These are phyloP conservation scores for Lycocerus yunnanus DNA, from an alignment of 2,888 invertebrate species.

Conservation along the genomic window DNA sequence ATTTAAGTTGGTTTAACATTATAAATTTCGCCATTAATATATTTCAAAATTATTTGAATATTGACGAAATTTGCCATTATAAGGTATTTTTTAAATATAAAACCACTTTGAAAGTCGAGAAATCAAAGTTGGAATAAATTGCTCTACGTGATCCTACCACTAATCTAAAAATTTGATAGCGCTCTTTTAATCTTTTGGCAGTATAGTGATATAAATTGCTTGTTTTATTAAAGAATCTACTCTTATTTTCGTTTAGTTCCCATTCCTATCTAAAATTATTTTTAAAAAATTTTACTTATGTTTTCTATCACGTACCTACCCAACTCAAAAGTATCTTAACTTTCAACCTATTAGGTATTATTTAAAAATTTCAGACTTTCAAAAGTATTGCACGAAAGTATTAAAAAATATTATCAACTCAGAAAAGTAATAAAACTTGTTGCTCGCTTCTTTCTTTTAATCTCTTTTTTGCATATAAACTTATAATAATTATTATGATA, in stretches of 20 bases:
- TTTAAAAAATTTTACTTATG: not conserved
- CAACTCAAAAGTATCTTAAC: no score
- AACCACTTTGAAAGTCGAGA: not conserved
- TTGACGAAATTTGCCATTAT: not conserved
- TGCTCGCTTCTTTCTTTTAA: no score
- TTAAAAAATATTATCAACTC: no score
- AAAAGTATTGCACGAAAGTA: no score
- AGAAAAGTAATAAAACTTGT: no score
- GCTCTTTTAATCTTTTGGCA: not conserved
- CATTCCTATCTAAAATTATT: not conserved
- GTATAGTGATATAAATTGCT: not conserved
- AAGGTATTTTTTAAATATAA: not conserved
- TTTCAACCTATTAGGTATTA: no score
- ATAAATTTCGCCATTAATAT: not conserved
- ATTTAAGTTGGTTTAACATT: not conserved
- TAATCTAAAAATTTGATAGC: conserved; percentile 3
- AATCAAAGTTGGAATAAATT: not conserved
- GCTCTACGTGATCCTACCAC: not conserved
- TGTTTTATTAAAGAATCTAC: not conserved
- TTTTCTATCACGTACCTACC: no score
- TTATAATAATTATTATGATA: no score
- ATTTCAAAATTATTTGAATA: not conserved
- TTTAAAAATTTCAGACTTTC: no score
- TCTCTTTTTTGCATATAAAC: no score
- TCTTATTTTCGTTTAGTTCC: not conserved